Base-by-base conservation (phyloP, 1,140 invertebrate genomes). In the Musca vetustissima region DNA sequence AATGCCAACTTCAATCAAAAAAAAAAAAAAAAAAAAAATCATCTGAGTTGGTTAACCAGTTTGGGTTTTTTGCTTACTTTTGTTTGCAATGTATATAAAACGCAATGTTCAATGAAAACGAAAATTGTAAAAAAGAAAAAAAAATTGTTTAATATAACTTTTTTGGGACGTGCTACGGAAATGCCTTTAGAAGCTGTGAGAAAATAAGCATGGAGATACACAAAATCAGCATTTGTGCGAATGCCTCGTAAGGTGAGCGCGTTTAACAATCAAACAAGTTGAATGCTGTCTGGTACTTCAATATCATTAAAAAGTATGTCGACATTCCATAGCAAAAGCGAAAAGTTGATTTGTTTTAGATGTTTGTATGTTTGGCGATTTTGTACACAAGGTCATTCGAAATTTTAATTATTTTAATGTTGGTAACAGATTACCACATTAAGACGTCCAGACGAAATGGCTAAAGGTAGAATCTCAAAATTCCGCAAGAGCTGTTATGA, bases 81-180 rank as follows among this genome's bases (percentile, higher is more conserved):
- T 52, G 19, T 19, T 21, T 52, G 49, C 49, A 21, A 22, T 21
- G 21, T 21, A 8, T 21, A 24, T 2, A 22, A 21, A 21, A 0
- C 11, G 36, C 57, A 61, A 61, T 36, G 11, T 9, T 36, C 0
- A 43, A 32, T 11, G 13, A 59, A 32, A 59, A 59, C 24, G 22
- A 36, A 32, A 59, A 24, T 17, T 59, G 55, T 21, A 36, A 61
- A 61, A 59, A 28, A 59, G 36, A 61, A 61, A 19, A 17, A 43
- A 7, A 57, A 57, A 22, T 57, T 57, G 28, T 28, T 28, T 15
- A 25, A 8, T 43, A 8, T 43, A 8, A 8, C 13, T 59, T 59
- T 61, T 61, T 17, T 17, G 17, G 32, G 57, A 36, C 57, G 57
- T 61, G 57, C 57, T 61, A 36, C 57, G 57, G 57, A 61, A 61